A percentile compares a stretch with the other conserved stretches of the same genome.
phyloP scores from a whole-genome alignment of 2,888 invertebrate species.

The Sclerodermus sp. region DNA sequence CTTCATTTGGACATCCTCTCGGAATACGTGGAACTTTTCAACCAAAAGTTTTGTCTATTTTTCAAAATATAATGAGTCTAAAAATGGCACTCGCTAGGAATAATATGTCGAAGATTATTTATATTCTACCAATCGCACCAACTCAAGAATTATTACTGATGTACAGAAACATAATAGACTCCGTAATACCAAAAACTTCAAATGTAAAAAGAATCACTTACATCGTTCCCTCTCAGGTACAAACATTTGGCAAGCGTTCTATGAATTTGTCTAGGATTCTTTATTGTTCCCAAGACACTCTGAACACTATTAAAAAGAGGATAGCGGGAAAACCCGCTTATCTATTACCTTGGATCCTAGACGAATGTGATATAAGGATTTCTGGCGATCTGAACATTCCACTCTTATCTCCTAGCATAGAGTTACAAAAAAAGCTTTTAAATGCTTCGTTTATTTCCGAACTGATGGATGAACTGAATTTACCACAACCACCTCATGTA shows the following conservation, averaged over 20 bases:
- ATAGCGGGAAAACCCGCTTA: conserved; percentile 20
- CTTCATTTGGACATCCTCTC: conserved; percentile 27
- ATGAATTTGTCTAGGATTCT: conserved; percentile 31
- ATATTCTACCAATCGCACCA: conserved; percentile 27
- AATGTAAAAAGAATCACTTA: conserved; percentile 25
- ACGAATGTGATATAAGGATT: conserved; percentile 35
- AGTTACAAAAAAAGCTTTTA: conserved; percentile 23
- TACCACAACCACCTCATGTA: conserved; percentile 21
- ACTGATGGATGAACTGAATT: conserved; percentile 21
- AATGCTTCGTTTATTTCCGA: conserved; percentile 21
- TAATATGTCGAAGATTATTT: conserved; percentile 25
- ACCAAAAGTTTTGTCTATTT: conserved; percentile 13
- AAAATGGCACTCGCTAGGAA: conserved; percentile 28
- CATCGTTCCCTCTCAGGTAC: conserved; percentile 23
- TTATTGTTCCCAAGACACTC: conserved; percentile 30
- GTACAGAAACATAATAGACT: conserved; percentile 32
- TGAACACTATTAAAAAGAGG: conserved; percentile 16
- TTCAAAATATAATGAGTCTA: conserved; percentile 28
- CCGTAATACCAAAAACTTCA: conserved; percentile 16
- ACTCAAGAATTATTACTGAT: conserved; percentile 25
- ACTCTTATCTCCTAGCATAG: conserved; percentile 25
- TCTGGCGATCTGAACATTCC: conserved; percentile 26
- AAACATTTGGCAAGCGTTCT: conserved; percentile 18
- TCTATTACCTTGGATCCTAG: conserved; percentile 31
- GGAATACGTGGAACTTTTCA: conserved; percentile 24